These are phyloP conservation scores for Selenia dentaria DNA, from an alignment of 2,888 invertebrate genomes.

Conservation along the genomic window DNA sequence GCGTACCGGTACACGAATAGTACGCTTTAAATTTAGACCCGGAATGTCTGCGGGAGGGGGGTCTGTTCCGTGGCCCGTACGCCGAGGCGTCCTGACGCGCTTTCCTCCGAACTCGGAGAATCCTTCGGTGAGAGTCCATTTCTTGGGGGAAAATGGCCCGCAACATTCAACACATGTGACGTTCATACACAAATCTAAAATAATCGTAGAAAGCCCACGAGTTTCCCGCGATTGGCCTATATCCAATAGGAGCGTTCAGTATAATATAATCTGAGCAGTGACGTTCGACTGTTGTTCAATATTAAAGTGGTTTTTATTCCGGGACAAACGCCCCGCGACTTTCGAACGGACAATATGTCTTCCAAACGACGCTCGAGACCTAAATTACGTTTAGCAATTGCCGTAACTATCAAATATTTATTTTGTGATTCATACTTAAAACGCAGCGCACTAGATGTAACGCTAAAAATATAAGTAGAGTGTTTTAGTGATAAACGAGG, in stretches of 20 bases:
- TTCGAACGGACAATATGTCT: constrained; percentile 64
- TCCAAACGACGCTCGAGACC: constrained; percentile 72
- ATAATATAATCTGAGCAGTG: constrained; percentile 67
- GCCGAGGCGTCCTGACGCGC: constrained; percentile 83
- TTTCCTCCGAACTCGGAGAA: constrained; percentile 66
- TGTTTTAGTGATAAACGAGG: constrained; percentile 57
- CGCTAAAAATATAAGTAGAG: constrained; percentile 38
- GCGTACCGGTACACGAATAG: constrained; percentile 82
- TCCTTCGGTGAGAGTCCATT: constrained; percentile 76
- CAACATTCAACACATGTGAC: constrained; percentile 64
- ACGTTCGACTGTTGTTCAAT: constrained; percentile 69
- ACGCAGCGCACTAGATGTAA: constrained; percentile 39
- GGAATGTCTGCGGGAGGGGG: constrained; percentile 83
- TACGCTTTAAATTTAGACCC: constrained; percentile 76
- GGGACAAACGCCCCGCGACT: constrained; percentile 56
- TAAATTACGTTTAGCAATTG: constrained; percentile 74
- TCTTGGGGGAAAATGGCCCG: constrained; percentile 51
- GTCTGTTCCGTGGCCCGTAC: constrained; percentile 91
- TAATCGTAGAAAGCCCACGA: constrained; percentile 66
- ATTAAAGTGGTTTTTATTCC: constrained; percentile 70
- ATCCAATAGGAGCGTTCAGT: constrained; percentile 75
- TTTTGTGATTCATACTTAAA: constrained; percentile 61
- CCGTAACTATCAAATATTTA: constrained; percentile 76
- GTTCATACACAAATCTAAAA: constrained; percentile 72
- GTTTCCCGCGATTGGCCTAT: constrained; percentile 77